phyloP scores from a whole-genome alignment of 2,797 vertebrate genomes.

The Catharus ustulatus region DNA sequence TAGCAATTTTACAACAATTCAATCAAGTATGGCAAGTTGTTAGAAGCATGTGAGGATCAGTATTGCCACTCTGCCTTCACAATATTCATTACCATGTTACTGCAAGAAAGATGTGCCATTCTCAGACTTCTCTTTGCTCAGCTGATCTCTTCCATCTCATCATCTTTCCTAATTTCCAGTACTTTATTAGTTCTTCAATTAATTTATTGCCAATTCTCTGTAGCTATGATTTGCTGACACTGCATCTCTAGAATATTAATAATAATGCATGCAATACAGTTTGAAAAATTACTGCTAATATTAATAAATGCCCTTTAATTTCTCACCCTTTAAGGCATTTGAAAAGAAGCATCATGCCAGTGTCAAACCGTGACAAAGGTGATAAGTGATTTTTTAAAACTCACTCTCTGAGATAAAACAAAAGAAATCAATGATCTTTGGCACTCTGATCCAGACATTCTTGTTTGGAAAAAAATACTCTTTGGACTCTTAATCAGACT shows the following conservation, averaged over 20 bases:
- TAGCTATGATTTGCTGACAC: conserved; percentile 3
- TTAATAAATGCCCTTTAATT: not conserved
- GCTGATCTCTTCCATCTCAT: conserved; percentile 10
- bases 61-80: not conserved
- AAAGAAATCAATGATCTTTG: not conserved
- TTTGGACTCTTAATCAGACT: not conserved
- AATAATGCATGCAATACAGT: not conserved
- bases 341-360: not conserved
- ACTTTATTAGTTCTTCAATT: conserved; percentile 11
- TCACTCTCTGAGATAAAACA: not conserved
- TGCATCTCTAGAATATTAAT: not conserved
- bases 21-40: not conserved
- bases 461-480: not conserved
- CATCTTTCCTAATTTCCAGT: not conserved
- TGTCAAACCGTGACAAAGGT: not conserved
- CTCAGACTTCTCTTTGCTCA: not conserved
- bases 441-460: not conserved
- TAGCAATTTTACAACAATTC: conserved; percentile 4
- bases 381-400: not conserved
- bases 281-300: not conserved
- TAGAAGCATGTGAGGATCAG: not conserved
- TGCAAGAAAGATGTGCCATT: not conserved
- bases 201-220: conserved; percentile 1
- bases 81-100: not conserved
- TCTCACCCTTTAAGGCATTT: not conserved